Evolutionary conservation across 2,888 invertebrate species (phyloP).

Genomic region (Xylota segnis): DNA sequence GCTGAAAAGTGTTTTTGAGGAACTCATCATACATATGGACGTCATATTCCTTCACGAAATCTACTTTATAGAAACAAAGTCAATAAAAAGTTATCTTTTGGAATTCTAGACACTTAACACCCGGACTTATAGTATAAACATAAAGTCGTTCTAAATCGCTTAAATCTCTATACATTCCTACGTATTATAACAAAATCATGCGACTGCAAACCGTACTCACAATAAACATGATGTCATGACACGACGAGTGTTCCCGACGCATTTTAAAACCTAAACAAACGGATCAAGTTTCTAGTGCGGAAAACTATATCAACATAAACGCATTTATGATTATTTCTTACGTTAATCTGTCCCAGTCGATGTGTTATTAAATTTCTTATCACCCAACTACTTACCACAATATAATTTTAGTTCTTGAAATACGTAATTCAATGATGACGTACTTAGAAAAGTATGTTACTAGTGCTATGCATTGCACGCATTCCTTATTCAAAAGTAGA

Average conservation of each 20-base stretch:
- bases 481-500: conserved; percentile 12
- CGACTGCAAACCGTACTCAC: neutral
- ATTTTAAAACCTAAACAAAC: neutral
- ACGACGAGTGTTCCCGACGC: neutral
- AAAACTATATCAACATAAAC: conserved; percentile 2
- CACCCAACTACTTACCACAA: no score
- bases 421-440: conserved; percentile 7
- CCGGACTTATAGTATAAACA: no score
- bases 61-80: no score
- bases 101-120: no score
- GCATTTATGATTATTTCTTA: conserved; percentile 1
- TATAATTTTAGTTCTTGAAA: neutral
- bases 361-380: neutral
- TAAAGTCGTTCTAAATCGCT: neutral
- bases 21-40: no score
- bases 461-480: conserved; percentile 10
- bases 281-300: neutral
- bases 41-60: no score
- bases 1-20: no score
- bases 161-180: no score
- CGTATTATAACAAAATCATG: neutral
- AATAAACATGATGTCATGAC: neutral
- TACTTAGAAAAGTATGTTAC: conserved; percentile 9
- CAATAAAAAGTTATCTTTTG: no score
- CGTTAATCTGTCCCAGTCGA: conserved; percentile 5